Percentiles rank a stretch among this genome's conserved stretches.
These are phyloP conservation scores for Myotis vivesi DNA, from an alignment of 2,797 vertebrate genomes.

Conservation along the genomic window DNA sequence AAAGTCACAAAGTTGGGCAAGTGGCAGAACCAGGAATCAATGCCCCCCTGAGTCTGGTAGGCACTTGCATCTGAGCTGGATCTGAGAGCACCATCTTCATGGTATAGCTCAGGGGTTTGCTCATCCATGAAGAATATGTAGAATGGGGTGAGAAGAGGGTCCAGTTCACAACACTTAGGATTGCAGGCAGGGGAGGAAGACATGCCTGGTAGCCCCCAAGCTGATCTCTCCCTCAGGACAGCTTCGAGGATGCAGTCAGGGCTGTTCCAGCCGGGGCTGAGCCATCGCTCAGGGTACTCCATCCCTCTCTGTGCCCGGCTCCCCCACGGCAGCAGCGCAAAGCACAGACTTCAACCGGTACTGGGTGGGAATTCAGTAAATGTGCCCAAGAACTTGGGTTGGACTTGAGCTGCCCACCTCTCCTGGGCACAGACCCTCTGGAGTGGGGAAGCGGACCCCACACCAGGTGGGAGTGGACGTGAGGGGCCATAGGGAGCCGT, in stretches of 20 bases:
- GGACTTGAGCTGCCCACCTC: background rate
- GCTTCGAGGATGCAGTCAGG: background rate
- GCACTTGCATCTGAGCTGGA: background rate
- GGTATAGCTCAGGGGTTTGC: background rate
- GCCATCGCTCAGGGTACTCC: background rate
- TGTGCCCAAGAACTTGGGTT: background rate
- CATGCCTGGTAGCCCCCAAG: background rate
- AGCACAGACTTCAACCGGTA: background rate
- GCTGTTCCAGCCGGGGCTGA: background rate
- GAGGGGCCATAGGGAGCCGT: background rate
- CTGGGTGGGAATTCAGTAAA: background rate
- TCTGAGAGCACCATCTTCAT: background rate
- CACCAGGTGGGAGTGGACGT: background rate
- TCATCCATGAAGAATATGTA: background rate
- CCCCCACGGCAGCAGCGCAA: background rate
- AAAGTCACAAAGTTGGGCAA: slow-evolving; percentile 26
- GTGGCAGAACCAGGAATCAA: slow-evolving; percentile 21
- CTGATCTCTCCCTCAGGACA: background rate
- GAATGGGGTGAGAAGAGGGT: background rate
- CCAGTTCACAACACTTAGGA: background rate
- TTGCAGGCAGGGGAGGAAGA: background rate
- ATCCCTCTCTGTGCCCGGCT: background rate
- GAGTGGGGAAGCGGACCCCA: background rate
- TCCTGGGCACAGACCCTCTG: background rate
- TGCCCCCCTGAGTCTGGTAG: background rate